Evolutionary conservation across 2,113 vertebrate genomes (phyloP), one percentile per base, ranked within the genome.

Genomic region (Natator depressus): DNA sequence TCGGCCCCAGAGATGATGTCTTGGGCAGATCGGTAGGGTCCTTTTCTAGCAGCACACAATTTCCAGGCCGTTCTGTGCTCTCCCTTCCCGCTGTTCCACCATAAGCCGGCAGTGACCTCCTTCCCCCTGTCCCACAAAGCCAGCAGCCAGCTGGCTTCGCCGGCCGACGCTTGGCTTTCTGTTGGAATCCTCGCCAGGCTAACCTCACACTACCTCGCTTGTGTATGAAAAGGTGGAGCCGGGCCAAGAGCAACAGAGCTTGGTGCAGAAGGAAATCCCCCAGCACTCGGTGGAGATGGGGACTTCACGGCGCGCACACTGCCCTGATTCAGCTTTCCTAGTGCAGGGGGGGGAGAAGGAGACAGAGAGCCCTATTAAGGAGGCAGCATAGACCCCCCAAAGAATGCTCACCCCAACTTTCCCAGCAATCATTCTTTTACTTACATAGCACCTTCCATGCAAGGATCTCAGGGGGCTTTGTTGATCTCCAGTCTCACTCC

Each of bases 131-230:
- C 93, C 86, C 95, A 49, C 84, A 14, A 46, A 80, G 82, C 82
- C 91, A 0, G 91, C 89, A 89, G 94, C 95, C 96, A 94, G 96
- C 94, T 89, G 94, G 87, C 95, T 80, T 35, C 2, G 0, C 46
- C 6, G 80, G 91, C 94, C 59, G 20, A 62, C 87, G 10, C 93
- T 94, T 16, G 14, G 87, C 95, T 92, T 90, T 85, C 54, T 10
- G 69, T 89, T 78, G 42, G 42, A 94, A 87, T 89, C 87, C 87
- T n/a, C 10, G 92, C 96, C 97, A 57, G 89, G 94, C 84, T 91
- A 78, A 96, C 94, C 96, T 97, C 95, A 97, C 96, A 97, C 96
- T 96, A 72, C 96, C 96, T 95, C 82, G 1, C 95, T 97, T 97
- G 96, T 97, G 91, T 42, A 53, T 10, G 90, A 75, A 19, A 88